Base-by-base conservation (phyloP, 1,140 invertebrate genomes). In the Drosophila burlai region DNA sequence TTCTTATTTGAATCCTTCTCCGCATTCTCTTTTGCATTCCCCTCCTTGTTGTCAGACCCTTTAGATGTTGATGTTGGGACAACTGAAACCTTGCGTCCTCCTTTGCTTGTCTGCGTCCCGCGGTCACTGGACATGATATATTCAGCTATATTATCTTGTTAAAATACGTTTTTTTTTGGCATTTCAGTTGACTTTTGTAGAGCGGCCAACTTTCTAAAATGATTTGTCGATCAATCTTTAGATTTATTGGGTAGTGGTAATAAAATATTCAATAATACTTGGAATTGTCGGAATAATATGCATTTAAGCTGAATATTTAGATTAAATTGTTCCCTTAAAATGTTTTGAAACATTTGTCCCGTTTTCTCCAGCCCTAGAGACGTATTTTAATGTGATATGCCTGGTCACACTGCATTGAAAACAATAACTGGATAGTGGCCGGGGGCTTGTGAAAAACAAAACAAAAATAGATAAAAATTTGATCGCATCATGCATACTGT, bases 401-500 rank as follows among this genome's bases (percentile, higher is more conserved):
- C 54, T 26, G 34, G 21, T 36, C 38, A 71, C 31, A 43, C 36
- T 36, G 13, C 21, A 11, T 26, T 16, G 10, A 26, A 26, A 57
- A 40, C 54, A 6, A 57, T 38, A 55, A 24, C 52, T 38, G 21
- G 15, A 55, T 36, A n/a, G 34, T 26, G 11, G 24, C 18, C 29
- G 34, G 40, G 40, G 34, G 7, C 40, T 50, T 18, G 43, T 63
- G 38, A 40, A 81, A 84, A 79, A 62, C 38, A 66, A 76, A 52
- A 65, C 31, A 79, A 24, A 24, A 24, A 47, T 29, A 60, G 58
- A 21, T 38, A 50, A n/a, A 18, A 40, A 74, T 18, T 47, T 29
- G 10, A 45, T 40, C 38, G 46, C 24, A 71, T 13, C 71, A 84
- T 82, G 80, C 55, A 68, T 73, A 91, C 86, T 13, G 49, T 92